Base-by-base conservation (phyloP, 1,140 invertebrate species). In the Sitobion miscanthi region DNA sequence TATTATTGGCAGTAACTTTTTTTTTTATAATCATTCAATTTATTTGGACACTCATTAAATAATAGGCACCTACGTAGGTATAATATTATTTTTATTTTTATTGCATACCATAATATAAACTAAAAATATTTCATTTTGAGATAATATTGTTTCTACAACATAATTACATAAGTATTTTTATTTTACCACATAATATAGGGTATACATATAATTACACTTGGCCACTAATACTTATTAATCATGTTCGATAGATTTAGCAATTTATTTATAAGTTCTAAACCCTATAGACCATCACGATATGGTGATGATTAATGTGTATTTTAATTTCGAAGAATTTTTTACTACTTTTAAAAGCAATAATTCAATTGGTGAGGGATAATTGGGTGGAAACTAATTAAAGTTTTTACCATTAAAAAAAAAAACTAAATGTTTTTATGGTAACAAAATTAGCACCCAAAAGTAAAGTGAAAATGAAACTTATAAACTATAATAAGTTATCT, bases 241-340 rank as follows among this genome's bases (percentile, higher is more conserved):
- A n/a, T 77, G 30, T n/a, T 77, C 30, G 14, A n/a, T 77, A 77
- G 30, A 77, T n/a, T 77, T 77, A 77, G n/a, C n/a, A 77, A 77
- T 77, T n/a, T 77, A n/a, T 77, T 77, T 77, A 77, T 77, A 77
- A 77, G n/a, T n/a, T 77, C n/a, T 77, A n/a, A 77, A n/a, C n/a
- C 30, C 14, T 77, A 17, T 17, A n/a, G 4, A 77, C 4, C 14
- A 62, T 25, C 23, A 30, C 11, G 25, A 69, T 69, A 69, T n/a
- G 5, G 14, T 77, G 30, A 17, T 77, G 62, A 77, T 77, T n/a
- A 77, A 77, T 77, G 62, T n/a, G n/a, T 77, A 77, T 20, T 77
- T 77, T n/a, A n/a, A 77, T n/a, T 77, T 77, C 14, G n/a, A 5
- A 77, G n/a, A 17, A 77, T 77, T n/a, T 77, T 14, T 77, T 77